Percentiles rank a stretch among this genome's conserved stretches.
Conservation (phyloP, 2,888 invertebrate species). For the Creontiades dilutus region DNA sequence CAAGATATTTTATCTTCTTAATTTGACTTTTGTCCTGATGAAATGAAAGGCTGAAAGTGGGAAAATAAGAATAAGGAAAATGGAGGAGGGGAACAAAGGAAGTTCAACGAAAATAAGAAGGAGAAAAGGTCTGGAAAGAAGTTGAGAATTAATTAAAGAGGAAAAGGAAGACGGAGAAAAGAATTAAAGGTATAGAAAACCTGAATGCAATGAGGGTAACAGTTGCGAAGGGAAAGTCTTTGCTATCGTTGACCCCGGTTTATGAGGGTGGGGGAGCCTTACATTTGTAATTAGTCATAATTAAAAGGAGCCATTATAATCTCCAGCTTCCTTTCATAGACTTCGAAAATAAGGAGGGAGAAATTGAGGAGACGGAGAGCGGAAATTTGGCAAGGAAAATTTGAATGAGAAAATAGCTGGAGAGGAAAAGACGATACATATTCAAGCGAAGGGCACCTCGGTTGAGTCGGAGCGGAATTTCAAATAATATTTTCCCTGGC, state of each 20-base stretch:
- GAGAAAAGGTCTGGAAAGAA: not conserved
- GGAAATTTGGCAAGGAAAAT: slow-evolving; percentile 1
- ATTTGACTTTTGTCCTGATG: slow-evolving; percentile 32
- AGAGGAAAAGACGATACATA: slow-evolving; percentile 23
- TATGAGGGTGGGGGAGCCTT: not conserved
- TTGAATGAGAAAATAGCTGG: slow-evolving; percentile 32
- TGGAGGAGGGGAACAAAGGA: slow-evolving; percentile 21
- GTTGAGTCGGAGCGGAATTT: slow-evolving; percentile 31
- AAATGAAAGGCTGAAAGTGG: not conserved
- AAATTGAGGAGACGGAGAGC: not conserved
- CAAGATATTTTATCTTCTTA: not conserved
- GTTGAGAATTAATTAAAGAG: slow-evolving; percentile 32
- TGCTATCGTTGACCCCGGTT: not conserved
- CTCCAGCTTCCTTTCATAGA: not conserved
- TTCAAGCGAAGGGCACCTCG: slow-evolving; percentile 8
- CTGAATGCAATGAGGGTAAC: not conserved
- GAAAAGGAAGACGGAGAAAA: not conserved
- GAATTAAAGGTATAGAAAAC: slow-evolving; percentile 18
- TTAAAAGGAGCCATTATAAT: not conserved
- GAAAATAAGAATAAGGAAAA: not conserved
- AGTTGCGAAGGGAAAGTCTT: not conserved
- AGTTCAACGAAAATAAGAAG: not conserved
- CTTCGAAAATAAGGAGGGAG: not conserved
- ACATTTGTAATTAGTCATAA: slow-evolving; percentile 42
- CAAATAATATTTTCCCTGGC: slow-evolving; percentile 20